Evolutionary conservation across 2,888 invertebrate genomes (phyloP).

Genomic region (Oegoconia quadripuncta): DNA sequence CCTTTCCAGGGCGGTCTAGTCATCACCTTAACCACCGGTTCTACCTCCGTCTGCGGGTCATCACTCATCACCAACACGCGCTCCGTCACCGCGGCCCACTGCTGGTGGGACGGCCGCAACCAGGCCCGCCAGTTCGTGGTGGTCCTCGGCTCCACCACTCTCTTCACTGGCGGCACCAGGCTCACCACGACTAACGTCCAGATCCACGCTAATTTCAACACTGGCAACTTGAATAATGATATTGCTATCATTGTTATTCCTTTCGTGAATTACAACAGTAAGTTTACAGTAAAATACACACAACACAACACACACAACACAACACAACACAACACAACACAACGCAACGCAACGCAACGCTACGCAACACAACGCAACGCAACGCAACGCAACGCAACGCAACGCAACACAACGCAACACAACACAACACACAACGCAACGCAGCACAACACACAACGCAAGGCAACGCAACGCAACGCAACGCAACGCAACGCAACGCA

Average conservation of each 20-base stretch:
- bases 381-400: no score
- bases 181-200: constrained; percentile 25
- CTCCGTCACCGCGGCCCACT: constrained; percentile 36
- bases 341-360: no score
- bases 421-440: no score
- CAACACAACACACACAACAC: no score
- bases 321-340: no score
- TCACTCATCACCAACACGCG: constrained; percentile 30
- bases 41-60: constrained; percentile 34
- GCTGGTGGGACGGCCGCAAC: constrained; percentile 29
- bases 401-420: no score
- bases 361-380: no score
- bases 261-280: constrained; percentile 24
- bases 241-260: constrained; percentile 28
- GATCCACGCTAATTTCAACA: constrained; percentile 27
- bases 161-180: constrained; percentile 33
- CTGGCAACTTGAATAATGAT: constrained; percentile 26
- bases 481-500: no score
- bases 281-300: constrained; percentile 19
- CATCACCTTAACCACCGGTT: constrained; percentile 24
- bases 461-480: no score
- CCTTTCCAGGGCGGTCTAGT: constrained; percentile 32
- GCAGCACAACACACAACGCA: no score
- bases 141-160: constrained; percentile 30
- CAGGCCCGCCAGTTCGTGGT: constrained; percentile 30